Conservation (phyloP, 2,797 vertebrate species). For the Heterohyrax brucei region DNA sequence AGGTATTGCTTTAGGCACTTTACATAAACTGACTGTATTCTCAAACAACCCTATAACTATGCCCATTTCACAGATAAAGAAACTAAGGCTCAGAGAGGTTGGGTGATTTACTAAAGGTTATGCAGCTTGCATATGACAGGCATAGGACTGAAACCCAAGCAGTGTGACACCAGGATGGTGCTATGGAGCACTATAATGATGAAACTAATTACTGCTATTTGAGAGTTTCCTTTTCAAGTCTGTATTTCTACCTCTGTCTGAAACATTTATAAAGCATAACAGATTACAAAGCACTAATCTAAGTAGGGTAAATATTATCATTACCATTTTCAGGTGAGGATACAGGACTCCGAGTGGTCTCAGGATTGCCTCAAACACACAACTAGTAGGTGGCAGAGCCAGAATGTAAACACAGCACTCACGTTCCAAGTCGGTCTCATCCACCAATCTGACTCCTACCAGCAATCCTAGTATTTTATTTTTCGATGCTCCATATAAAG, state of each 20-base stretch:
- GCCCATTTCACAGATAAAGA: conserved; percentile 5
- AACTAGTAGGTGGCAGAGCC: neutral
- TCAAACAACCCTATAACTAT: neutral
- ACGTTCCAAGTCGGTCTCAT: accelerated
- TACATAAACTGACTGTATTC: neutral
- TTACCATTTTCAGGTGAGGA: neutral
- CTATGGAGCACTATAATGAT: neutral
- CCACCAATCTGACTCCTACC: neutral
- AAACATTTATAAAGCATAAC: neutral
- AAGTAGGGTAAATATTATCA: neutral
- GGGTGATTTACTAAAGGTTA: neutral
- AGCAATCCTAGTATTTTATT: neutral
- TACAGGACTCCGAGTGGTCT: neutral
- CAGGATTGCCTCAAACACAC: neutral
- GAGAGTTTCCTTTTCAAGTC: neutral
- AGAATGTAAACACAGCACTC: neutral
- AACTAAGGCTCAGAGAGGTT: neutral
- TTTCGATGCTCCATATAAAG: neutral
- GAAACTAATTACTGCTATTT: no score
- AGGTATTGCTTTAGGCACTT: neutral
- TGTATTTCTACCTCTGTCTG: neutral
- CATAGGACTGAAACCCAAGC: neutral
- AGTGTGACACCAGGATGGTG: neutral
- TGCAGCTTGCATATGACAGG: neutral
- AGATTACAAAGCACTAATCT: neutral